phyloP scores from a whole-genome alignment of 1,140 invertebrate genomes.

The Calosoma granatense region DNA sequence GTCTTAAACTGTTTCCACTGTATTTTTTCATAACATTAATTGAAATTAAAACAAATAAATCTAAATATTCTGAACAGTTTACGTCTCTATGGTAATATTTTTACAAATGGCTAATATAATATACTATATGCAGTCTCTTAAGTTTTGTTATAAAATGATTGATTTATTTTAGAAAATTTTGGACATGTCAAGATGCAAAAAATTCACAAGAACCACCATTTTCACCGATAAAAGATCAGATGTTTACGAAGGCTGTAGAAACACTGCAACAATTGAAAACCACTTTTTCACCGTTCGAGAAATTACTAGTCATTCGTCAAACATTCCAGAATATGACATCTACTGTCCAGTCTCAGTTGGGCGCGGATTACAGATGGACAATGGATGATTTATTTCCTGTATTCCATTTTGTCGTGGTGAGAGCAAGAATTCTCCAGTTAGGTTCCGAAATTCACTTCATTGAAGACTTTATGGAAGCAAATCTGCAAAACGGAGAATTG shows the following conservation, averaged over 20 bases:
- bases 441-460: constrained; percentile 79
- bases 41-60: constrained; percentile 1
- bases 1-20: too few relatives aligned
- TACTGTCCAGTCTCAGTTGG: constrained; percentile 46
- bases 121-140: constrained; percentile 29
- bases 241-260: constrained; percentile 57
- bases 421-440: constrained; percentile 68
- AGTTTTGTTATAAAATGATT: not conserved
- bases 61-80: constrained; percentile 4
- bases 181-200: constrained; percentile 19
- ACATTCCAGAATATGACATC: constrained; percentile 70
- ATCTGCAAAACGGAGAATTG: constrained; percentile 64
- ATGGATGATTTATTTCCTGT: constrained; percentile 82
- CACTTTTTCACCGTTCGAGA: constrained; percentile 69
- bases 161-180: constrained; percentile 42
- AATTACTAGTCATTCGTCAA: constrained; percentile 62
- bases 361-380: constrained; percentile 55
- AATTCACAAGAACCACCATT: constrained; percentile 8
- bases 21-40: not conserved
- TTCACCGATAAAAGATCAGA: constrained; percentile 20
- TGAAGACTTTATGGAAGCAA: constrained; percentile 69
- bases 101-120: constrained; percentile 8
- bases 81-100: constrained; percentile 6
- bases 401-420: constrained; percentile 74
- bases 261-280: constrained; percentile 67